Evolutionary conservation across 2,797 vertebrate species (phyloP).

Genomic region (Limosa lapponica): DNA sequence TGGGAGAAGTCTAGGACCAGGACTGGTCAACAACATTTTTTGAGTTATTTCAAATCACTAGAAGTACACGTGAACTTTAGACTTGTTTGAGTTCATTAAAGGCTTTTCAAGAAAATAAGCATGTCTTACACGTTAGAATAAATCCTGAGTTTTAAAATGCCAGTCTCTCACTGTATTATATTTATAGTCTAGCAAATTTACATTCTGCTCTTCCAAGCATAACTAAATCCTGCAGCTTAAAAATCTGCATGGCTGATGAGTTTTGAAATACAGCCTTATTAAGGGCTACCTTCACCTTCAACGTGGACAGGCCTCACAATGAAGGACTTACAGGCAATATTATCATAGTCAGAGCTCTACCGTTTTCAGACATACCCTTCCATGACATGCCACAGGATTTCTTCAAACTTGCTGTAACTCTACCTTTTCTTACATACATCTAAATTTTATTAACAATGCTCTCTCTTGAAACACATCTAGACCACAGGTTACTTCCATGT

Average conservation of each 20-base stretch:
- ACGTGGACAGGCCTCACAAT: rapidly evolving
- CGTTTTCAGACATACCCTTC: not conserved
- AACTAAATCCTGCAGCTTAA: not conserved
- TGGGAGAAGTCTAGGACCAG: not conserved
- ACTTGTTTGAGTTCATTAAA: not conserved
- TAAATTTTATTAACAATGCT: not conserved
- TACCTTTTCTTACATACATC: not conserved
- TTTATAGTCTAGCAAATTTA: not conserved
- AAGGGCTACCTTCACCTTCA: not conserved
- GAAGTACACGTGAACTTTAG: not conserved
- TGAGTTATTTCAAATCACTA: not conserved
- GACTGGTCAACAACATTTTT: not conserved
- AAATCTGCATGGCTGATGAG: not conserved
- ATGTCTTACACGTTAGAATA: not conserved
- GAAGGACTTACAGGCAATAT: not conserved
- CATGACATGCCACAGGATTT: not conserved
- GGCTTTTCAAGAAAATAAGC: not conserved
- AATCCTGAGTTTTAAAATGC: not conserved
- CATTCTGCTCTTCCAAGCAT: not conserved
- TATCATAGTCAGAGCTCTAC: not conserved
- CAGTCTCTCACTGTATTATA: not conserved
- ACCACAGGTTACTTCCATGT: rapidly evolving
- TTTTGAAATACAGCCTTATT: not conserved
- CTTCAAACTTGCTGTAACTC: not conserved
- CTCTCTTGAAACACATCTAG: not conserved